Percentiles rank a stretch among this genome's conserved stretches.
These are phyloP conservation scores for Poliocrania exsul DNA, from an alignment of 2,797 vertebrate genomes.

Conservation along the genomic window DNA sequence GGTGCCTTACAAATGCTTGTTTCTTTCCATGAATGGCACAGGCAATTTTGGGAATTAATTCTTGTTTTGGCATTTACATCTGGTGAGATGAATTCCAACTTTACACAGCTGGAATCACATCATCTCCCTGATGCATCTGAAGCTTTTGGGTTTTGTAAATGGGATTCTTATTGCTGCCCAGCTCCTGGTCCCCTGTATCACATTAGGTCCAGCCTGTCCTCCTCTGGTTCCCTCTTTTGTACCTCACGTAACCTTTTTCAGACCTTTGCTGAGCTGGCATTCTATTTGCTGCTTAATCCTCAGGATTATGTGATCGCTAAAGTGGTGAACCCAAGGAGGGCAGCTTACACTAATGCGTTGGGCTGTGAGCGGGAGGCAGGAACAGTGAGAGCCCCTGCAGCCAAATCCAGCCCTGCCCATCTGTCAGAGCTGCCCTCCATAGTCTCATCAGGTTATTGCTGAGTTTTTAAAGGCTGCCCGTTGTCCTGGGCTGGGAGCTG, in stretches of 20 bases:
- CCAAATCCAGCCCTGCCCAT: neutral
- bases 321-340: neutral
- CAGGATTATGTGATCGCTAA: neutral
- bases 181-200: neutral
- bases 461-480: neutral
- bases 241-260: neutral
- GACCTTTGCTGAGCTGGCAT: neutral
- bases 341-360: neutral
- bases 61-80: neutral
- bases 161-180: neutral
- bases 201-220: neutral
- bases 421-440: neutral
- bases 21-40: neutral
- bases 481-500: neutral
- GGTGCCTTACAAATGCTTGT: neutral
- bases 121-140: neutral
- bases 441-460: accelerated
- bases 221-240: neutral
- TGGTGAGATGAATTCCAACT: neutral
- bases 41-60: neutral
- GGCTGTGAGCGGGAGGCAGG: accelerated
- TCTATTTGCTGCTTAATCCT: neutral
- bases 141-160: neutral
- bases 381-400: neutral
- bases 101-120: neutral